These are phyloP conservation scores for Epinephelus moara DNA, from an alignment of 2,113 vertebrate genomes.

Conservation along the genomic window DNA sequence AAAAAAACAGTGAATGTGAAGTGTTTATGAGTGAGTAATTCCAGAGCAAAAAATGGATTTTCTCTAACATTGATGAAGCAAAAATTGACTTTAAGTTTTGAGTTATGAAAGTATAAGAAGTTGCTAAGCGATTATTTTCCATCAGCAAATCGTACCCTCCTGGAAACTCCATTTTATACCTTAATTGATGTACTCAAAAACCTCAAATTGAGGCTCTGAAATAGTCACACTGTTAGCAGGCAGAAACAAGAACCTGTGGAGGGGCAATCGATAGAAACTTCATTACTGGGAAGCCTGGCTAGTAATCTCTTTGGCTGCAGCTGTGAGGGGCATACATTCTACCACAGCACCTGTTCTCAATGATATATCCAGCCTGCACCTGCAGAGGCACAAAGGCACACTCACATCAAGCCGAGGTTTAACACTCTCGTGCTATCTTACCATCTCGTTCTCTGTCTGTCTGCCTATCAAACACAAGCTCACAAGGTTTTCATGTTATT, in stretches of 20 bases:
- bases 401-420: constrained; percentile 55
- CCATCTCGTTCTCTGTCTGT: constrained; percentile 30
- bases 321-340: constrained; percentile 74
- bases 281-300: constrained; percentile 75
- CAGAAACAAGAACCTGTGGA: constrained; percentile 75
- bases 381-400: constrained; percentile 62
- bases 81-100: constrained; percentile 38
- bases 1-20: constrained; percentile 2
- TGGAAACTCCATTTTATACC: constrained; percentile 59
- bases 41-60: constrained; percentile 45
- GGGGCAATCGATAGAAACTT: constrained; percentile 84
- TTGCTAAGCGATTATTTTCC: constrained; percentile 53
- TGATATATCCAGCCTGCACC: constrained; percentile 74
- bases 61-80: constrained; percentile 15
- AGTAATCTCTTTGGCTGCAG: constrained; percentile 81
- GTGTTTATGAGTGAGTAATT: constrained; percentile 21
- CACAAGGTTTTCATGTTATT: constrained; percentile 52
- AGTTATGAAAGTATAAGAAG: constrained; percentile 42
- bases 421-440: constrained; percentile 40
- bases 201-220: constrained; percentile 67
- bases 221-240: constrained; percentile 69
- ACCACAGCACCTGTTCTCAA: constrained; percentile 76
- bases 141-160: constrained; percentile 43
- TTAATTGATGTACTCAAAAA: constrained; percentile 72
- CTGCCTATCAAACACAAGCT: constrained; percentile 54